Percentiles rank a stretch among this genome's conserved stretches.
These are phyloP conservation scores for Bombus cullumanus DNA, from an alignment of 1,140 invertebrate species.

Conservation along the genomic window DNA sequence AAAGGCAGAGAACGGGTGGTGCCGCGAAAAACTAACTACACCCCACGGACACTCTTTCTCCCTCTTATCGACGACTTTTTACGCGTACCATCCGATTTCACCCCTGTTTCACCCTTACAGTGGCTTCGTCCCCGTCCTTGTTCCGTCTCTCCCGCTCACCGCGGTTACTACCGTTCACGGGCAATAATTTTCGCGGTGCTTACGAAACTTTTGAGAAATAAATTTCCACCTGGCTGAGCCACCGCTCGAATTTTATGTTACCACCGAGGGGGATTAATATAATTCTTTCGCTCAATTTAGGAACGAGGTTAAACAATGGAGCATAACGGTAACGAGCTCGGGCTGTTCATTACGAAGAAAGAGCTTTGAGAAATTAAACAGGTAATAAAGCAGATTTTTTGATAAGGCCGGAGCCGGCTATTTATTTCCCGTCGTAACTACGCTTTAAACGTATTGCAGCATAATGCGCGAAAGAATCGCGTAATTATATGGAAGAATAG, in stretches of 20 bases:
- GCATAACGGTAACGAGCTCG: neutral
- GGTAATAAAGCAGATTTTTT: slow-evolving; percentile 25
- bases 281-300: slow-evolving; percentile 39
- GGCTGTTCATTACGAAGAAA: slow-evolving; percentile 1
- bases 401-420: neutral
- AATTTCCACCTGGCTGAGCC: neutral
- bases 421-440: neutral
- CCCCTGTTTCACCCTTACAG: neutral
- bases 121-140: neutral
- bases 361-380: slow-evolving; percentile 6
- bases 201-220: slow-evolving; percentile 36
- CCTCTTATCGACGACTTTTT: slow-evolving; percentile 50
- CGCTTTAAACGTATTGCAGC: neutral
- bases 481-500: neutral
- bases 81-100: neutral
- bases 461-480: slow-evolving; percentile 1
- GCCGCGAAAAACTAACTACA: slow-evolving; percentile 53
- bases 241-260: slow-evolving; percentile 37
- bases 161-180: slow-evolving; percentile 9
- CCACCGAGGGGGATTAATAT: slow-evolving; percentile 36
- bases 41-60: neutral
- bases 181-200: slow-evolving; percentile 27
- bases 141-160: neutral
- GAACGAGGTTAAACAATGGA: slow-evolving; percentile 24
- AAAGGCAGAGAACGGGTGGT: slow-evolving; percentile 50